Evolutionary conservation across 2,888 invertebrate species (phyloP).

Genomic region (Hemithea aestivaria): DNA sequence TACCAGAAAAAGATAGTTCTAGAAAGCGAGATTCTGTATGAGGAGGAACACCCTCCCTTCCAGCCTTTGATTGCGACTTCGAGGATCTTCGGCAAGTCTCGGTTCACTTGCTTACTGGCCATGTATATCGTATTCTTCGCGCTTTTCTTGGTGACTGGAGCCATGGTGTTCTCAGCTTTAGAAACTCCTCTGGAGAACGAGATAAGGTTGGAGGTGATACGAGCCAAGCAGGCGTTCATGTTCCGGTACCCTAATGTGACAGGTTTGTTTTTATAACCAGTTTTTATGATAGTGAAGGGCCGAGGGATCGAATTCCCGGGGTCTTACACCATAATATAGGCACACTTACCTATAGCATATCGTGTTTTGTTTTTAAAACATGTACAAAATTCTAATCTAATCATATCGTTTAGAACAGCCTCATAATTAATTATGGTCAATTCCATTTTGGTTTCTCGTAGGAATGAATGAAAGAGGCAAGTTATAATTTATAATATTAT

Average conservation of each 20-base stretch:
- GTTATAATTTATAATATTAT: too few relatives aligned
- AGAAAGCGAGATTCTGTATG: slow-evolving; percentile 62
- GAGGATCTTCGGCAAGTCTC: slow-evolving; percentile 72
- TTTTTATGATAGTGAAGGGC: too few relatives aligned
- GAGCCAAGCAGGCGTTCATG: slow-evolving; percentile 77
- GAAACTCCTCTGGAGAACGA: slow-evolving; percentile 82
- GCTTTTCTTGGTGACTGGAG: slow-evolving; percentile 82
- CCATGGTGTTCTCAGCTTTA: slow-evolving; percentile 82
- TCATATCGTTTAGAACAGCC: too few relatives aligned
- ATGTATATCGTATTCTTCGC: slow-evolving; percentile 80
- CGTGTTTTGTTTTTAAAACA: too few relatives aligned
- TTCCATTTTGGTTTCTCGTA: too few relatives aligned
- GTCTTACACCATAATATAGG: too few relatives aligned
- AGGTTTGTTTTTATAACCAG: slow-evolving; percentile 63
- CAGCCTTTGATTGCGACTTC: slow-evolving; percentile 62
- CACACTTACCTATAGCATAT: too few relatives aligned
- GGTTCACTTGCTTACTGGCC: slow-evolving; percentile 74
- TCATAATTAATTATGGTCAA: too few relatives aligned
- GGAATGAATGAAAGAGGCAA: too few relatives aligned
- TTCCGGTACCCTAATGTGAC: slow-evolving; percentile 79
- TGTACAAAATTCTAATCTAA: too few relatives aligned
- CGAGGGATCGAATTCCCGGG: too few relatives aligned
- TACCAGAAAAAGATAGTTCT: slow-evolving; percentile 68
- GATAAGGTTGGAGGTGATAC: slow-evolving; percentile 68
- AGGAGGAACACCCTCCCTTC: slow-evolving; percentile 68